These are phyloP conservation scores for Tragelaphus scriptus DNA, from an alignment of 2,113 vertebrate genomes.

Conservation along the genomic window DNA sequence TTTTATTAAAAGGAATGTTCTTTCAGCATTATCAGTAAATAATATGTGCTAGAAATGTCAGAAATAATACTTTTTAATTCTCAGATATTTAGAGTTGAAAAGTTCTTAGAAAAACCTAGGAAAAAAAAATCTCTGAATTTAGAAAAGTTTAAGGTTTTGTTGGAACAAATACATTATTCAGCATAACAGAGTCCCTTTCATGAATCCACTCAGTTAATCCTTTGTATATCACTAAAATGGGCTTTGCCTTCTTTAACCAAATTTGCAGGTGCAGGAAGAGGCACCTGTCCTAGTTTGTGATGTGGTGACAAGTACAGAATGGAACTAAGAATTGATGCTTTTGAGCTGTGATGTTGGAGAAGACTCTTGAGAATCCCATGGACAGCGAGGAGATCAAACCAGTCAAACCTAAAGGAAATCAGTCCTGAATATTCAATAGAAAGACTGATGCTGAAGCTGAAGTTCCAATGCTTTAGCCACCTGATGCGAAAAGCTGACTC, in stretches of 20 bases:
- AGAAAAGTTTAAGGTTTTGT: neutral
- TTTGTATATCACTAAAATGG: neutral
- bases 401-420: neutral
- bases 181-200: neutral
- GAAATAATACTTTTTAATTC: slow-evolving; percentile 25
- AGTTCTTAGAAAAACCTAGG: neutral
- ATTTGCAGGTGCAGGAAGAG: neutral
- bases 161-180: neutral
- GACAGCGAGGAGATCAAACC: neutral
- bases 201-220: neutral
- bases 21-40: slow-evolving; percentile 30
- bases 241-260: neutral
- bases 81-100: slow-evolving; percentile 33
- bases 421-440: neutral
- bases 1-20: slow-evolving; percentile 21
- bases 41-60: slow-evolving; percentile 34
- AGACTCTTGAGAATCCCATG: neutral
- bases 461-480: neutral
- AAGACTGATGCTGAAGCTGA: neutral
- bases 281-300: neutral
- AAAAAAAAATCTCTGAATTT: neutral
- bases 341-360: neutral
- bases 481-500: neutral
- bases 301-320: neutral
- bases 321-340: neutral